phyloP scores from a whole-genome alignment of 2,113 vertebrate genomes.

The Amazona guildingii region DNA sequence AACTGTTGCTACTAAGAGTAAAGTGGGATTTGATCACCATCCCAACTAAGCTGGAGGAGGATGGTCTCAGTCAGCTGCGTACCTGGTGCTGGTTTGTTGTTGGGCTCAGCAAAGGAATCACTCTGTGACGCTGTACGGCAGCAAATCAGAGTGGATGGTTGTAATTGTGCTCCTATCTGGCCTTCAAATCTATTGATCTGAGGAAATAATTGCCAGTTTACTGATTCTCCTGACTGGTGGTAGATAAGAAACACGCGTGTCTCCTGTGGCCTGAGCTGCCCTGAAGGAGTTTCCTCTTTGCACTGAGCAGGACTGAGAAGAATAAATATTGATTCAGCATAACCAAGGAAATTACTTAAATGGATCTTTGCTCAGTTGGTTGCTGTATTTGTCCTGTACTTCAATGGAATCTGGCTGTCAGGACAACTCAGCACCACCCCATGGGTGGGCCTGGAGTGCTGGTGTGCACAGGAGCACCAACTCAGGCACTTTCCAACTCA shows the following conservation, averaged over 20 bases:
- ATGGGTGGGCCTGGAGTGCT: not conserved
- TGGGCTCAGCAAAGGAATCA: not conserved
- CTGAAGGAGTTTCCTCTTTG: not conserved
- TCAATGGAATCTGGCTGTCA: not conserved
- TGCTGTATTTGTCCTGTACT: not conserved
- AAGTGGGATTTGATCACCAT: not conserved
- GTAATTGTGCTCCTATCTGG: not conserved
- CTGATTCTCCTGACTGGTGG: not conserved
- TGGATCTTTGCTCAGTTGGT: not conserved
- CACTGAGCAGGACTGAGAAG: not conserved
- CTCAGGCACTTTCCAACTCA: not conserved
- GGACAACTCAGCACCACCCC: not conserved
- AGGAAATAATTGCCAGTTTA: constrained; percentile 29
- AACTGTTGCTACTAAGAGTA: not conserved
- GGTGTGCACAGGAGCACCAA: not conserved
- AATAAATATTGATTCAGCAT: not conserved
- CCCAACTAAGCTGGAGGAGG: not conserved
- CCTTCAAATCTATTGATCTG: constrained; percentile 26
- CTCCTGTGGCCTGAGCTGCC: not conserved
- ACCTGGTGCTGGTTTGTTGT: not conserved
- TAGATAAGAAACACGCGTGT: not conserved
- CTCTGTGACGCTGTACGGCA: not conserved
- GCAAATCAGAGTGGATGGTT: not conserved
- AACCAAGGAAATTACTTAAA: not conserved
- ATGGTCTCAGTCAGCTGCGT: accelerated